Evolutionary conservation across 2,797 vertebrate species (phyloP).

Genomic region (Merluccius polli): DNA sequence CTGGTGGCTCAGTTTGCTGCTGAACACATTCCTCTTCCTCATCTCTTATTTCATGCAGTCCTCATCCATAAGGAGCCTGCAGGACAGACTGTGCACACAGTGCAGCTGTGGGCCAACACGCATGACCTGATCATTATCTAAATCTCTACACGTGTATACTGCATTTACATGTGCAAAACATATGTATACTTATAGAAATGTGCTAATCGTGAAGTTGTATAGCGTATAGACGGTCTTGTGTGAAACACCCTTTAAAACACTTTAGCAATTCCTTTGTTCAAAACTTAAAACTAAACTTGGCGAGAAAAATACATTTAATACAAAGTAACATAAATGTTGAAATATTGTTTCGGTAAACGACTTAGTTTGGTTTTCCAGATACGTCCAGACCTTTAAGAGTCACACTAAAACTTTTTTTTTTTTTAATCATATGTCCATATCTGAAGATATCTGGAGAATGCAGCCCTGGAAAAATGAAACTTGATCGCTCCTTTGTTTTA

Average conservation of each 20-base stretch:
- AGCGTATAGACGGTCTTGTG: background rate
- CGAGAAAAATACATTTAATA: no score
- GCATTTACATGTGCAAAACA: background rate
- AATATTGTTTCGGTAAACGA: background rate
- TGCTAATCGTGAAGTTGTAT: background rate
- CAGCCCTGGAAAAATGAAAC: conserved; percentile 56
- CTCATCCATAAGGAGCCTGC: background rate
- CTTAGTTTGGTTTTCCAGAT: background rate
- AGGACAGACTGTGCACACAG: no score
- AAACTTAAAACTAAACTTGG: background rate
- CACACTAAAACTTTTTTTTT: background rate
- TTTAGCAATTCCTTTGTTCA: background rate
- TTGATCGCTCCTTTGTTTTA: conserved; percentile 40
- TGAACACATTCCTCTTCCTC: background rate
- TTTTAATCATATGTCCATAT: background rate
- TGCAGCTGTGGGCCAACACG: background rate
- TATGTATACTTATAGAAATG: background rate
- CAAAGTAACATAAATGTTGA: background rate
- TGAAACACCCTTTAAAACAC: background rate
- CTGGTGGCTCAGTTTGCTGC: background rate
- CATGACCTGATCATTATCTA: background rate
- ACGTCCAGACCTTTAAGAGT: background rate
- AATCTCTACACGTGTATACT: background rate
- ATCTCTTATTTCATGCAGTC: background rate
- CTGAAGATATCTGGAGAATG: background rate